Percentiles rank a stretch among this genome's conserved stretches.
These are phyloP conservation scores for Acleris literana DNA, from an alignment of 2,888 invertebrate genomes.

Conservation along the genomic window DNA sequence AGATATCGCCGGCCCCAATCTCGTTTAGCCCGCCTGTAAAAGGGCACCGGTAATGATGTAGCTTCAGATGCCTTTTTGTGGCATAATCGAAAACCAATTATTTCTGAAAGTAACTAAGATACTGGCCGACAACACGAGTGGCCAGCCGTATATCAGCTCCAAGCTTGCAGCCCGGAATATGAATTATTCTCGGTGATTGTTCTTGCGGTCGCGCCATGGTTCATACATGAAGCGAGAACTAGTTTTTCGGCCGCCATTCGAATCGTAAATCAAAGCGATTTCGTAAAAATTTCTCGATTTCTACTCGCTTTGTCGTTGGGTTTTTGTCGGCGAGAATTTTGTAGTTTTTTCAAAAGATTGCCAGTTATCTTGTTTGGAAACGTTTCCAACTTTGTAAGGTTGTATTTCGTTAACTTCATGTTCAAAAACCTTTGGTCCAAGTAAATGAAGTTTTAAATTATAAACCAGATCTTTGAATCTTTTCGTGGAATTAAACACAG, in stretches of 20 bases:
- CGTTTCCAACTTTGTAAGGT: slow-evolving; percentile 12
- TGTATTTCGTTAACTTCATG: background rate
- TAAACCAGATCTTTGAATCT: background rate
- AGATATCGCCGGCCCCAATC: slow-evolving; percentile 70
- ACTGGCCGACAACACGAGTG: slow-evolving; percentile 70
- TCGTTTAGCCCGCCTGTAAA: slow-evolving; percentile 76
- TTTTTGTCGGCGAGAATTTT: slow-evolving; percentile 54
- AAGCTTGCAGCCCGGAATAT: slow-evolving; percentile 82
- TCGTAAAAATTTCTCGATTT: slow-evolving; percentile 66
- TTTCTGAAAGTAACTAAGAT: slow-evolving; percentile 78
- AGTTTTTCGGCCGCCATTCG: slow-evolving; percentile 68
- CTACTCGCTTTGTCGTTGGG: slow-evolving; percentile 49
- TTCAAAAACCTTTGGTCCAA: background rate
- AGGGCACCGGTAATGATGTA: slow-evolving; percentile 79
- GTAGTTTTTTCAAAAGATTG: slow-evolving; percentile 33
- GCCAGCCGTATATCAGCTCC: slow-evolving; percentile 72
- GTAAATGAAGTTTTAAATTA: background rate
- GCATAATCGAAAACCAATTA: slow-evolving; percentile 82
- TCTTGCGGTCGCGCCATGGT: slow-evolving; percentile 80
- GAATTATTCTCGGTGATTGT: slow-evolving; percentile 82
- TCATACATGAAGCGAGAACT: slow-evolving; percentile 83
- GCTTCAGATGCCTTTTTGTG: slow-evolving; percentile 64
- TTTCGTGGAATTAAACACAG: background rate
- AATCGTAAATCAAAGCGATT: slow-evolving; percentile 68
- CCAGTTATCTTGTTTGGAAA: slow-evolving; percentile 15